A percentile compares a stretch with the other conserved stretches of the same genome.
phyloP scores from a whole-genome alignment of 2,888 invertebrate genomes.

The Drosophila pegasa region DNA sequence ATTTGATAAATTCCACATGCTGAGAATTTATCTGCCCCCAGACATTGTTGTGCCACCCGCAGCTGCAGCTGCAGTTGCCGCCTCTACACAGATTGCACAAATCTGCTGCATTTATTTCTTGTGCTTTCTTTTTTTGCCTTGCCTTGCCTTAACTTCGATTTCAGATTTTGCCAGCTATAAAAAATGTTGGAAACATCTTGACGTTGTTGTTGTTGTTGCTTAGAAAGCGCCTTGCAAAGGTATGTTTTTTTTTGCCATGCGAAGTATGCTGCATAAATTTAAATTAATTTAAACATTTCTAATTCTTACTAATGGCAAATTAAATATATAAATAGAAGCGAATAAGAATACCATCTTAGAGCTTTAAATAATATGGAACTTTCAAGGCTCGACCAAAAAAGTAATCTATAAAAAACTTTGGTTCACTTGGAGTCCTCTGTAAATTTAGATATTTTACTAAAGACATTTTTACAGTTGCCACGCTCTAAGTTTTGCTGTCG shows the following conservation, averaged over 20 bases:
- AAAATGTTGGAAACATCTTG: conserved; percentile 11
- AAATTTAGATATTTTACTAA: not conserved
- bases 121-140: not conserved
- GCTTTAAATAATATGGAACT: no score
- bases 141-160: conserved; percentile 45
- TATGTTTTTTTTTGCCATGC: no score
- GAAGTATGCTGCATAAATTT: not conserved
- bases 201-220: conserved; percentile 9
- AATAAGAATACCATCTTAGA: no score
- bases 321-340: no score
- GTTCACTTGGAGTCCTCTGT: no score
- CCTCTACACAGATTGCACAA: conserved; percentile 53
- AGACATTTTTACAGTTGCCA: no score
- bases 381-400: no score
- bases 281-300: no score
- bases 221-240: no score
- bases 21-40: conserved; percentile 66
- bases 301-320: no score
- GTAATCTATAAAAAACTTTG: no score
- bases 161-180: conserved; percentile 20
- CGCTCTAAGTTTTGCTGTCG: not conserved
- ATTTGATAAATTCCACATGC: conserved; percentile 77
- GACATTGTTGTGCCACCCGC: conserved; percentile 40
- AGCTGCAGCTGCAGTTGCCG: conserved; percentile 1
- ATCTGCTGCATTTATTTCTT: conserved; percentile 42